Conservation (phyloP, 2,888 invertebrate genomes). For the Ichneumoninae sp. region DNA sequence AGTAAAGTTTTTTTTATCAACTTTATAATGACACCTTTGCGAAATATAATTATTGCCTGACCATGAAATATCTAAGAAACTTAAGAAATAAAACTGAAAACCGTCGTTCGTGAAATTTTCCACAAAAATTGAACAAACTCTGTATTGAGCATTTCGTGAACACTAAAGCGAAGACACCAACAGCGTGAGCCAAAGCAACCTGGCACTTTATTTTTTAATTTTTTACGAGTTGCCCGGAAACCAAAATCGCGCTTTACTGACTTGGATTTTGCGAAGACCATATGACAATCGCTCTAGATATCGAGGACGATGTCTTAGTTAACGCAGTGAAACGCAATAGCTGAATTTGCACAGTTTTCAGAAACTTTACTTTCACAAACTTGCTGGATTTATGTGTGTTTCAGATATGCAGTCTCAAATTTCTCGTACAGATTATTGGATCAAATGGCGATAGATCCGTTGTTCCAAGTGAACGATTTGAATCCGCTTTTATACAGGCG, state of each 20-base stretch:
- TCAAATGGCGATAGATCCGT: conserved; percentile 91
- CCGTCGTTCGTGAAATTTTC: neutral
- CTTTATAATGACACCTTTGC: neutral
- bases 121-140: neutral
- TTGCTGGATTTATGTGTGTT: conserved; percentile 74
- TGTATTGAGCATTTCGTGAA: neutral
- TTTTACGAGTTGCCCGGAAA: neutral
- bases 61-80: neutral
- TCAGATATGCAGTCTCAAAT: conserved; percentile 92
- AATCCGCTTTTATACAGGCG: conserved; percentile 89
- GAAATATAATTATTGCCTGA: neutral
- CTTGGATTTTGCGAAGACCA: neutral
- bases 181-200: neutral
- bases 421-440: conserved; percentile 91
- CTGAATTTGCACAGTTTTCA: neutral
- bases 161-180: neutral
- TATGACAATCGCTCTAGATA: neutral
- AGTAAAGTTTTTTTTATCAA: neutral
- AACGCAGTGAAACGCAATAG: neutral
- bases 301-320: neutral
- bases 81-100: neutral
- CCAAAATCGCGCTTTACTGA: neutral
- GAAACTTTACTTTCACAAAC: neutral
- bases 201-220: neutral
- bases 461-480: conserved; percentile 90